Evolutionary conservation across 37 sponge, comb jelly and placozoan species (phyloP), one percentile per base, ranked within the genome.

Genomic region (Haliclona indistincta): DNA sequence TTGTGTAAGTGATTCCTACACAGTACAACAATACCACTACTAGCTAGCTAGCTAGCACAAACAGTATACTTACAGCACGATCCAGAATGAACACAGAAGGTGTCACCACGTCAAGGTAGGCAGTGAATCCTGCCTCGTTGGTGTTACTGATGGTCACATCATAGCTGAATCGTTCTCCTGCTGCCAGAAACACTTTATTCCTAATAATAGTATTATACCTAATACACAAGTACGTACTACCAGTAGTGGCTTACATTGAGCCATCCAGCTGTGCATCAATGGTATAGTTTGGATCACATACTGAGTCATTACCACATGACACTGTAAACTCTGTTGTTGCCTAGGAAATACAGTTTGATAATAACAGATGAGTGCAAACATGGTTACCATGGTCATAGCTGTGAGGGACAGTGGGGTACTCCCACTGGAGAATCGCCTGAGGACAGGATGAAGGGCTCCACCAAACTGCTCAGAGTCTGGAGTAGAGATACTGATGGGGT

Each of bases 371-470:
- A 35, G 63, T 61, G 5, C 11, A 15, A 8, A 13, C 38, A 34
- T 66, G n/a, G 71, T 8, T 64, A 44, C 62, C n/a, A n/a, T n/a
- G 51, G 51, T 15, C 51, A 17, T 17, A 15, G 51, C 51, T 47
- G 15, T 10, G 51, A 47, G 15, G 10, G 51, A 47, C 13, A 47
- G 13, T 47, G 15, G 51, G 51, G 51, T 17, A 15, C 51, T 47
- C 10, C 82, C 82, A 15, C 8, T 5, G 3, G 54, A 8, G 56
- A 66, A 72, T 37, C 69, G 35, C 13, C 30, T 1, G 30, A 81
- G 76, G 6, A 68, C 38, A 7, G 83, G 83, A 41, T 73, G 74
- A 28, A 83, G 75, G 19, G 83, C 51, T 6, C 63, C 68, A 3
- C 83, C 83, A 7, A 73, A 47, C 3, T 39, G 52, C 1, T 8